Evolutionary conservation across 2,113 vertebrate genomes (phyloP), one percentile per base, ranked within the genome.

Genomic region (Zeus faber): DNA sequence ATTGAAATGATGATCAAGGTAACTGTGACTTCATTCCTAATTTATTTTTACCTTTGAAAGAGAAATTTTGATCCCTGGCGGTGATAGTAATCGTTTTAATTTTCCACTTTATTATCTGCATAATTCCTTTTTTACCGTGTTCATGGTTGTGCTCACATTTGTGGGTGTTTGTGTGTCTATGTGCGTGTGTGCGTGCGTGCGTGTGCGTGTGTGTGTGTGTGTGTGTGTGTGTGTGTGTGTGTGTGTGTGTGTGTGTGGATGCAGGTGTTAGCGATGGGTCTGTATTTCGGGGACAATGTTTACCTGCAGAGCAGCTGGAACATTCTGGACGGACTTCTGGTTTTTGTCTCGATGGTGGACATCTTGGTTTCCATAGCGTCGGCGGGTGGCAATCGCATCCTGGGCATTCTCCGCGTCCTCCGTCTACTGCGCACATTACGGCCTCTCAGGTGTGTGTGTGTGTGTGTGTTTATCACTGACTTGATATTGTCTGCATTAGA

Each of bases 291-390:
- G 2, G 82, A 92, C 0, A 88, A 87, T 2, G 90, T 93, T 1
- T 99, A 99, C 68, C 92, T 98, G 45, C 91, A 95, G 82, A 98
- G 96, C 90, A 97, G 93, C 86, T 98, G 97, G 97, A 99, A 99
- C 0, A 61, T 98, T 37, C 80, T 99, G 53, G 97, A 99, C 2
- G 97, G 97, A n/a, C 31, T 98, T 20, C 84, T 98, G 80, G 97
- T 99, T 55, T 94, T 97, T 33, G 96, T 99, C 2, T 99, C 97
- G 1, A 73, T 99, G 54, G 91, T 96, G 48, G 97, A 99, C 83
- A 98, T 99, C 54, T 61, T 99, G 1, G 96, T 98, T 51, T 98
- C 94, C 69, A 74, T 97, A 61, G 97, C 95, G 0, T 98, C 95
- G 0, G 90, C 94, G 0, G 91, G 95, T 0, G 94, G 94, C 3